Conservation (phyloP, 2,888 invertebrate genomes). For the Nemoura dubitans region DNA sequence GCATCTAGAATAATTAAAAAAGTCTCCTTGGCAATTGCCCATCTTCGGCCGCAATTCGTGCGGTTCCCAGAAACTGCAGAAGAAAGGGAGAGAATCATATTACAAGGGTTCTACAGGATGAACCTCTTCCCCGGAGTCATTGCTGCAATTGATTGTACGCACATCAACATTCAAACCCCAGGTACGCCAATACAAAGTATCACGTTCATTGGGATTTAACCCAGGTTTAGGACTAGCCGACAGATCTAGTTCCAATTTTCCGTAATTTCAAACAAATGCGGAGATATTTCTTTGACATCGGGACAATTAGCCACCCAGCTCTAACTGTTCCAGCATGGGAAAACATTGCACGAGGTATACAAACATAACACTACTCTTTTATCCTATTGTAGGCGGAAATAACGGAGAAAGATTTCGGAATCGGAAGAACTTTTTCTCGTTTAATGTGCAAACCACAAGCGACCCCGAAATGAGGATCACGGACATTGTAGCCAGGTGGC, state of each 20-base stretch:
- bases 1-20: no score
- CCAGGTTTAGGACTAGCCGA: no score
- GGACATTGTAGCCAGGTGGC: constrained; percentile 45
- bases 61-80: neutral
- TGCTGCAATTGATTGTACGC: constrained; percentile 43
- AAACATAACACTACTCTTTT: no score
- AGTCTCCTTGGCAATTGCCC: neutral
- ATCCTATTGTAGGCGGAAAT: no score
- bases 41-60: constrained; percentile 19
- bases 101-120: constrained; percentile 32
- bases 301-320: no score
- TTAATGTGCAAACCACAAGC: constrained; percentile 44
- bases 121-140: constrained; percentile 42
- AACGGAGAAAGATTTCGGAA: constrained; percentile 42
- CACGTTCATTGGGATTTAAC: no score
- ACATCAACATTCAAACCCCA: constrained; percentile 40
- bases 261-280: no score
- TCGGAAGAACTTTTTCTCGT: constrained; percentile 45
- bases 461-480: constrained; percentile 38
- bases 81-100: neutral
- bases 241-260: neutral
- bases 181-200: neutral
- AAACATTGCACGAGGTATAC: no score
- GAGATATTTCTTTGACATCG: no score
- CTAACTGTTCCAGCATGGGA: no score